phyloP scores from a whole-genome alignment of 2,113 vertebrate genomes.

The Oriolus oriolus region DNA sequence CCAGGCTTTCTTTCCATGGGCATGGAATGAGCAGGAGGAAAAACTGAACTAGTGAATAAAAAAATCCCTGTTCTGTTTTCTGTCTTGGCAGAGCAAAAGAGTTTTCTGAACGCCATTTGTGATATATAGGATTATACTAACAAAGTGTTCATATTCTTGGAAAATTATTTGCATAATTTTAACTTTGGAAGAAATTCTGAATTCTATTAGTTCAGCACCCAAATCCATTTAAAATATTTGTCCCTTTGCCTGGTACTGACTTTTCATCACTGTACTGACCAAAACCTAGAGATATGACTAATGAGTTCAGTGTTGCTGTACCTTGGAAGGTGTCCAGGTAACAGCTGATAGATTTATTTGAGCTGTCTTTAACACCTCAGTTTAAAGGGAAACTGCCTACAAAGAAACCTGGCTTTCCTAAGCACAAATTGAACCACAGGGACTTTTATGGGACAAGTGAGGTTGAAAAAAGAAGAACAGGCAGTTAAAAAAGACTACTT shows the following conservation, averaged over 20 bases:
- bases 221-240: not conserved
- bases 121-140: not conserved
- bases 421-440: not conserved
- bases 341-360: not conserved
- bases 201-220: not conserved
- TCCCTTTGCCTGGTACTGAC: not conserved
- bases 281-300: not conserved
- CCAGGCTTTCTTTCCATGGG: not conserved
- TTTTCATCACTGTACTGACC: not conserved
- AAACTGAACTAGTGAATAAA: not conserved
- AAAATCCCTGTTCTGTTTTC: not conserved
- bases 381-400: not conserved
- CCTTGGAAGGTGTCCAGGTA: not conserved
- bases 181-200: not conserved
- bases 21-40: not conserved
- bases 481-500: not conserved
- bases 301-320: not conserved
- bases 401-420: not conserved
- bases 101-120: not conserved
- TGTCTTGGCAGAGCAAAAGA: not conserved
- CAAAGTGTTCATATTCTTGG: not conserved
- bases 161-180: not conserved
- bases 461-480: not conserved
- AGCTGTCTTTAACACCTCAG: not conserved
- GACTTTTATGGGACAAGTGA: not conserved